phyloP scores from a whole-genome alignment of 2,888 invertebrate genomes.

The Eumacrocentrus americanus region DNA sequence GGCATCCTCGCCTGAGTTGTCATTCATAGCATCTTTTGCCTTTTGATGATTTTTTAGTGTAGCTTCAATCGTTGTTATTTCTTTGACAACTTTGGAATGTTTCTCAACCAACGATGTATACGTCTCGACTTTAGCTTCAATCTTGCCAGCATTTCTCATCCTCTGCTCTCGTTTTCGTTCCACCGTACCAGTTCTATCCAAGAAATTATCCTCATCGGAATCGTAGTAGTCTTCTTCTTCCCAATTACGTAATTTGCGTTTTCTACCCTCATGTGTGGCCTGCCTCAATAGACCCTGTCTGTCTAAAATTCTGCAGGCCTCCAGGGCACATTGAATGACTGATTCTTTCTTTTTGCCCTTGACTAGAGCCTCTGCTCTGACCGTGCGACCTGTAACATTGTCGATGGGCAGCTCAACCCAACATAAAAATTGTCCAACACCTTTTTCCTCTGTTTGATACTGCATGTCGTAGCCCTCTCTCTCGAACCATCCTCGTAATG shows the following conservation, averaged over 20 bases:
- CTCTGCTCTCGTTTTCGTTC: conserved; percentile 84
- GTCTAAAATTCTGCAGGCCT: conserved; percentile 92
- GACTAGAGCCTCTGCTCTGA: conserved; percentile 84
- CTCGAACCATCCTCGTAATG: conserved; percentile 92
- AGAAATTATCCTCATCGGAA: conserved; percentile 93
- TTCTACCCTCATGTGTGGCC: conserved; percentile 85
- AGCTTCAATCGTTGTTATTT: conserved; percentile 68
- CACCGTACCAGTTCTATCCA: conserved; percentile 92
- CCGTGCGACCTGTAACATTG: conserved; percentile 74
- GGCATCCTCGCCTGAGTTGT: conserved; percentile 70
- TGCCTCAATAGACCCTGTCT: conserved; percentile 84
- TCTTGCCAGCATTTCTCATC: conserved; percentile 69
- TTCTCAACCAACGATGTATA: conserved; percentile 75
- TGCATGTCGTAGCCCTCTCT: conserved; percentile 85
- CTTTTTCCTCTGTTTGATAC: conserved; percentile 87
- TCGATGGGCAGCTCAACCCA: conserved; percentile 80
- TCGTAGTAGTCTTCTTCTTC: conserved; percentile 91
- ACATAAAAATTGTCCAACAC: conserved; percentile 85
- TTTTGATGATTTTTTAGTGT: conserved; percentile 61
- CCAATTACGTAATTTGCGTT: conserved; percentile 79
- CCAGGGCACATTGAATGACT: conserved; percentile 89
- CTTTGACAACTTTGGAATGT: conserved; percentile 62
- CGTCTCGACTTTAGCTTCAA: conserved; percentile 69
- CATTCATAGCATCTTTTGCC: conserved; percentile 55
- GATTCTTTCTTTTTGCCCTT: conserved; percentile 95